Evolutionary conservation across 2,113 vertebrate species (phyloP), one percentile per base, ranked within the genome.

Genomic region (Zosterops pallidus): DNA sequence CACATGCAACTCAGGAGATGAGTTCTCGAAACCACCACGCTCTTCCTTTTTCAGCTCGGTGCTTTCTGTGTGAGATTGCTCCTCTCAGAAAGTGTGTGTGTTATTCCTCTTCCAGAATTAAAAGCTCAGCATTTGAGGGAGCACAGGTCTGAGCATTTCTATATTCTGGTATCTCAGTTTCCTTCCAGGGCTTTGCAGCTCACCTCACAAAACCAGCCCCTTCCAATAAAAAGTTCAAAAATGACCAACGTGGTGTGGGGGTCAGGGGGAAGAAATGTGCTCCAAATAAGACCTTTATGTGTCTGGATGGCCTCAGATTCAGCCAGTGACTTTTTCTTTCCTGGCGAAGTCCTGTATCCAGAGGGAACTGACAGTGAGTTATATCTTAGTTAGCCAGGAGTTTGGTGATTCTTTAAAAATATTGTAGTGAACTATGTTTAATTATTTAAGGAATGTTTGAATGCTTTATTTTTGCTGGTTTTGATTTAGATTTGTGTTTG

Each of bases 11-110:
- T 55, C 56, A 15, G 47, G 65, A 39, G 67, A 37, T 9, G 71
- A 56, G 17, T 39, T 90, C 44, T 42, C 9, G 1, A 1, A 1
- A 18, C 28, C 65, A 11, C 47, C 33, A 2, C 0, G 1, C 44
- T 50, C 31, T 29, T 68, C 24, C 35, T 33, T 62, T 37, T 39
- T 18, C 56, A 59, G 25, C 41, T 53, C 9, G 2, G 14, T 9
- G 42, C 31, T 57, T 41, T 62, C 33, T 46, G 28, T 22, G 41
- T 5, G 44, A 9, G 6, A 2, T 0, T 0, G 1, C 6, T 70
- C 29, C 72, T 86, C n/a, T 3, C 33, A 22, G 37, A 29, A 9
- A 1, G 24, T 3, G 20, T 1, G 18, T 9, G 17, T 15, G 23
- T 28, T 59, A n/a, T 59, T 93, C 33, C 57, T 79, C 53, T 90